Conservation (phyloP, 2,888 invertebrate species). For the Apodemia duryi region DNA sequence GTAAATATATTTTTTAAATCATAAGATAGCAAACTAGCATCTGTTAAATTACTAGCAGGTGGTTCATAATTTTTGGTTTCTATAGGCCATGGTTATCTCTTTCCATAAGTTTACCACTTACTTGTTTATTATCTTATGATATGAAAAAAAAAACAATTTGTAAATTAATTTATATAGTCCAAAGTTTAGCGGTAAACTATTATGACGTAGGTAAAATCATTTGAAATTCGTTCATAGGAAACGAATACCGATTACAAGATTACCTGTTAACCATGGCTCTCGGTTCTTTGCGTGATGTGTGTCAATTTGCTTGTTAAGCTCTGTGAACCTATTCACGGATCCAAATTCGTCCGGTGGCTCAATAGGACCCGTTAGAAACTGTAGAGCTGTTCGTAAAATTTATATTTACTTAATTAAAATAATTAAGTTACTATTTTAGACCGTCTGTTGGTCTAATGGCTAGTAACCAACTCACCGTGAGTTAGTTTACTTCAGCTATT, state of each 20-base stretch:
- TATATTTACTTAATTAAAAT: not conserved
- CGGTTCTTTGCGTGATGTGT: constrained; percentile 53
- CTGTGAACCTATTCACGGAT: constrained; percentile 74
- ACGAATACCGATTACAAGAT: constrained; percentile 17
- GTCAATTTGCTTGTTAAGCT: constrained; percentile 72
- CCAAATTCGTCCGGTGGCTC: constrained; percentile 72
- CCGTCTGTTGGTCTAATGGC: no score
- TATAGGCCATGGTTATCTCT: no score
- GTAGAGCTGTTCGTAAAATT: constrained; percentile 31
- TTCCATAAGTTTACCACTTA: no score
- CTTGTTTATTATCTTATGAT: no score
- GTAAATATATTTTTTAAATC: no score
- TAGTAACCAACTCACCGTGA: no score
- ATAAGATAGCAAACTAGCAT: no score
- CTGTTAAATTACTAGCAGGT: no score
- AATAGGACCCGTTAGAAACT: constrained; percentile 25
- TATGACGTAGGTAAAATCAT: not conserved
- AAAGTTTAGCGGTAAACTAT: not conserved
- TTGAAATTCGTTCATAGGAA: constrained; percentile 20
- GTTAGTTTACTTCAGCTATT: no score
- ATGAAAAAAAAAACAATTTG: no score
- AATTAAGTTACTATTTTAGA: not conserved
- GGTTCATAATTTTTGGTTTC: no score
- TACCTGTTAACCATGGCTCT: constrained; percentile 7
- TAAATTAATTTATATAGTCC: not conserved